Conservation (phyloP, 2,797 vertebrate species). For the Lophura swinhoii region DNA sequence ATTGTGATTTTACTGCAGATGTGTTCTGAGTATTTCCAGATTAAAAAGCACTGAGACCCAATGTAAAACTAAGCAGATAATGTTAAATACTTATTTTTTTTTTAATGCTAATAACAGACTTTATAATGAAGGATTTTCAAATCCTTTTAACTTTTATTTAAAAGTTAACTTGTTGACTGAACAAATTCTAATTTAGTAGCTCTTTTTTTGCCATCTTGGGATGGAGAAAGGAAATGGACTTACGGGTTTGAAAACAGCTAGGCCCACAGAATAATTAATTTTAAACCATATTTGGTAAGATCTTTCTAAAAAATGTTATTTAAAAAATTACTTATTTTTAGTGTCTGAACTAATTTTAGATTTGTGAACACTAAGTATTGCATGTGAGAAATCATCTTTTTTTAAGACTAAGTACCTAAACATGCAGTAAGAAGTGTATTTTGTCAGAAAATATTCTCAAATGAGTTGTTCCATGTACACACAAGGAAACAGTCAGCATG, state of each 20-base stretch:
- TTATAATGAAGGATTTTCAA: not conserved
- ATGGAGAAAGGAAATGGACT: not conserved
- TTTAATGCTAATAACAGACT: fast-evolving
- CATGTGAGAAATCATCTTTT: not conserved
- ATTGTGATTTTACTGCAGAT: not conserved
- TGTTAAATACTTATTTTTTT: not conserved
- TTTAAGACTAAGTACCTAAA: not conserved
- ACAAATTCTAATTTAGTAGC: not conserved
- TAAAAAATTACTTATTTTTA: not conserved
- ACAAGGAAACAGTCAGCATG: not conserved
- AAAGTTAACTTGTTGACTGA: not conserved
- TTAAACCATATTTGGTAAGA: not conserved
- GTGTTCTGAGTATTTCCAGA: not conserved
- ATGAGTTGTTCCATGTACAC: not conserved
- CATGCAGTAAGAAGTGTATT: not conserved
- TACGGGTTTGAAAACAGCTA: not conserved
- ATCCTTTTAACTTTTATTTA: not conserved
- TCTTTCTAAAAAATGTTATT: not conserved
- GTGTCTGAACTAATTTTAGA: not conserved
- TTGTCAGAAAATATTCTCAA: not conserved
- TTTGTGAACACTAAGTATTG: not conserved
- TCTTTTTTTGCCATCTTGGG: not conserved
- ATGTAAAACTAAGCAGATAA: not conserved
- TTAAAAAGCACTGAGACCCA: not conserved
- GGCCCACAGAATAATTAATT: not conserved